Conservation (phyloP, 2,113 vertebrate genomes). For the Microtus pennsylvanicus region DNA sequence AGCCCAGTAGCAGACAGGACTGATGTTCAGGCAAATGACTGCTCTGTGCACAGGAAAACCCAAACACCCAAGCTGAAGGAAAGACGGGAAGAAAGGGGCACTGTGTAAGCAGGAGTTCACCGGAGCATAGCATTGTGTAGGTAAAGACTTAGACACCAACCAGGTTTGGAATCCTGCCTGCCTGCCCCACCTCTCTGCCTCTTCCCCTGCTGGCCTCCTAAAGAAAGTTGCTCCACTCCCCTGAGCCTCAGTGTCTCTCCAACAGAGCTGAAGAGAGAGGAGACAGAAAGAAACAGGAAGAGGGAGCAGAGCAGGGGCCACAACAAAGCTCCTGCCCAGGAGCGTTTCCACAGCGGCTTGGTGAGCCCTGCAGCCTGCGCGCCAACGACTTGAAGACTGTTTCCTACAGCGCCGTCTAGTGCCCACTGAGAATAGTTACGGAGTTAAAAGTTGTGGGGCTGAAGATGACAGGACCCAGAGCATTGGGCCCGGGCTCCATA, state of each 20-base stretch:
- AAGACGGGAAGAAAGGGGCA: neutral
- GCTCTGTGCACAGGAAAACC: neutral
- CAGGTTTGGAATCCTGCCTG: too few species aligned
- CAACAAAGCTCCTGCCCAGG: neutral
- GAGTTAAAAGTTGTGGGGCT: neutral
- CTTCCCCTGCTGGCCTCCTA: too few species aligned
- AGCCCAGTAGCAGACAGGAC: accelerated
- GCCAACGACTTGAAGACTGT: neutral
- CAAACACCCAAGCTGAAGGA: neutral
- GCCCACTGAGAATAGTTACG: too few species aligned
- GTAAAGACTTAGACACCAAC: neutral
- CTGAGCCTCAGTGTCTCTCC: neutral
- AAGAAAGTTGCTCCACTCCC: neutral
- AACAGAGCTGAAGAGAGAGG: neutral
- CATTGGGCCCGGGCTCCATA: too few species aligned
- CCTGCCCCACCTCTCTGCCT: too few species aligned
- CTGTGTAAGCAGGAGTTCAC: neutral
- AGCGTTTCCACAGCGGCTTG: neutral
- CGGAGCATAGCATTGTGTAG: neutral
- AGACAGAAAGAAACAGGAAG: neutral
- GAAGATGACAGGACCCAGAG: neutral
- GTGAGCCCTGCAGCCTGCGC: too few species aligned
- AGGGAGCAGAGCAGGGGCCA: too few species aligned
- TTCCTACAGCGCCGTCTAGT: neutral
- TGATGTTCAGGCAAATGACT: neutral